phyloP scores from a whole-genome alignment of 1,140 invertebrate species.

The Bursaphelenchus mucronatus region DNA sequence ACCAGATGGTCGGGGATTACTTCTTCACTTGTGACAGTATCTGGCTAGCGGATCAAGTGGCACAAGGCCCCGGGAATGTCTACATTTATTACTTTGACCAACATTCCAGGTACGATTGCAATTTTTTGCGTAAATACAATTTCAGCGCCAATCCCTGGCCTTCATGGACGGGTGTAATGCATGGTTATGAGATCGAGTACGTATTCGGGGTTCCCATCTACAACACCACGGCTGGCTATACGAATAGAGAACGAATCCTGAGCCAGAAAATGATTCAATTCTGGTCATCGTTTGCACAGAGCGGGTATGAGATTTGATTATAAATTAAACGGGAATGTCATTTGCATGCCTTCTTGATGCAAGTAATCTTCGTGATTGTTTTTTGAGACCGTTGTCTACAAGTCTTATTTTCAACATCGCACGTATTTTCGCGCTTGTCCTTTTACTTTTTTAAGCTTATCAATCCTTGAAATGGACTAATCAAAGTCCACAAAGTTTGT shows the following conservation, averaged over 20 bases:
- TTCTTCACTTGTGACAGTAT: conserved; percentile 31
- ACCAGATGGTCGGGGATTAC: conserved; percentile 57
- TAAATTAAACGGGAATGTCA: conserved; percentile 9
- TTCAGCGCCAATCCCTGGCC: conserved; percentile 77
- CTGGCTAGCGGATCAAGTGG: conserved; percentile 58
- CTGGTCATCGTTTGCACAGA: conserved; percentile 53
- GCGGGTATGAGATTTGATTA: conserved; percentile 39
- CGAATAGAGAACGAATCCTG: conserved; percentile 33
- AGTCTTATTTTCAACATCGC: too few species aligned
- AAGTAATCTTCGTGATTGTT: not conserved
- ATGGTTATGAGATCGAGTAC: conserved; percentile 81
- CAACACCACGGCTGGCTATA: conserved; percentile 55
- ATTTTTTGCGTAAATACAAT: not conserved
- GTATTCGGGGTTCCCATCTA: conserved; percentile 60
- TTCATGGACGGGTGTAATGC: conserved; percentile 88
- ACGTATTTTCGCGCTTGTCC: not conserved
- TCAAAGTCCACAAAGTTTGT: too few species aligned
- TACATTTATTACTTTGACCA: conserved; percentile 61
- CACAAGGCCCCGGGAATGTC: conserved; percentile 45
- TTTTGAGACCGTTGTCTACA: not conserved
- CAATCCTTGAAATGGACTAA: not conserved
- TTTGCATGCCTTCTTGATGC: not conserved
- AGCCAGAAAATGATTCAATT: conserved; percentile 52
- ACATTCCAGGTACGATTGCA: conserved; percentile 17
- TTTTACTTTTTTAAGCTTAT: conserved; percentile 25